phyloP scores from a whole-genome alignment of 2,888 invertebrate genomes.

The Marronus borbonicus region DNA sequence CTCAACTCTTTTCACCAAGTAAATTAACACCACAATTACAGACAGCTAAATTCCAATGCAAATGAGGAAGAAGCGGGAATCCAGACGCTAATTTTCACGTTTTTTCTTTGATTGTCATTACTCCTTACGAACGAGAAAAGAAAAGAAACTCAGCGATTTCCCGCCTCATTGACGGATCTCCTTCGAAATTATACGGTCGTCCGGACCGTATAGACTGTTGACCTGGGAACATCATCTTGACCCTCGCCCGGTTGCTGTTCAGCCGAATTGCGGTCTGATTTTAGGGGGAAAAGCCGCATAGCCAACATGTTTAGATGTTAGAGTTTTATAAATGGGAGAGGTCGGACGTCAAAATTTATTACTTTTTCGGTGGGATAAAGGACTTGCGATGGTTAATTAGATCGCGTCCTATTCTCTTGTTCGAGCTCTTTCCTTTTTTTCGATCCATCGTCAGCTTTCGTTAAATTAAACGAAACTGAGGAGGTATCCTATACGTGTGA shows the following conservation, averaged over 20 bases:
- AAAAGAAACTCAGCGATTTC: not conserved
- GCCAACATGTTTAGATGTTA: not conserved
- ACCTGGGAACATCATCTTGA: not conserved
- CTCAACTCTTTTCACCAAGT: not conserved
- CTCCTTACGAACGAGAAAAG: too few species aligned
- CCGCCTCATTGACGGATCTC: not conserved
- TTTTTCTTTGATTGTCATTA: not conserved
- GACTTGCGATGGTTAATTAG: not conserved
- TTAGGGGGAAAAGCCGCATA: not conserved
- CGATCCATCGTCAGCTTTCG: too few species aligned
- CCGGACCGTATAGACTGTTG: not conserved
- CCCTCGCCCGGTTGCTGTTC: not conserved
- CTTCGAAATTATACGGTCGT: not conserved
- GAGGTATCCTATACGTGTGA: too few species aligned
- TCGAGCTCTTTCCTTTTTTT: not conserved
- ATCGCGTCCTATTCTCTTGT: not conserved
- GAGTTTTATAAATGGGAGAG: conserved; percentile 2
- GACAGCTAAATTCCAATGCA: not conserved
- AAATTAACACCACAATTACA: conserved; percentile 5
- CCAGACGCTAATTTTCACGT: not conserved
- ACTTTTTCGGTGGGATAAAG: not conserved
- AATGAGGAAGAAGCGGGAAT: not conserved
- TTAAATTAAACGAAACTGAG: too few species aligned
- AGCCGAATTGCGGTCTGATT: not conserved
- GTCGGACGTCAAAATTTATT: conserved; percentile 9